Evolutionary conservation across 2,888 invertebrate genomes (phyloP), one percentile per base, ranked within the genome.

Genomic region (Lithophane socia): DNA sequence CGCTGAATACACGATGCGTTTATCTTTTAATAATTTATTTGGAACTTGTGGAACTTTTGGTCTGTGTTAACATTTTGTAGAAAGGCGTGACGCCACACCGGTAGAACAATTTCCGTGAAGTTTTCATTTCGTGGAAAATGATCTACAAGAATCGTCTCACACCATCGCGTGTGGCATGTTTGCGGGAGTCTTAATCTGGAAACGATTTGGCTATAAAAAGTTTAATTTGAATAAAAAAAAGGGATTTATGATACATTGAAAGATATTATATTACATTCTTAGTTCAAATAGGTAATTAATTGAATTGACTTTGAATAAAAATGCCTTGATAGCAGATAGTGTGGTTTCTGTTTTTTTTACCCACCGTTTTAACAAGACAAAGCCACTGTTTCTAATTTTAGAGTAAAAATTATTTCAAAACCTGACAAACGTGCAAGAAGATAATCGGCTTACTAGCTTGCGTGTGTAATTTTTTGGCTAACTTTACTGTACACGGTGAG

Each of bases 1-100:
- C 42, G 49, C 44, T 76, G 56, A 82, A 85, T 70, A 67, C n/a
- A 37, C 16, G 21, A 65, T 66, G 65, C 29, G 47, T 63, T 72
- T 54, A 21, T 13, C 13, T 61, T 60, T 75, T 24, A 61, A 73
- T 70, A 49, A 75, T 79, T 47, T 74, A 67, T 68, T 49, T 29
- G 12, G 37, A 63, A 12, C 13, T 37, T 49, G 60, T 10, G 3
- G n/a, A n/a, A n/a, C n/a, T n/a, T n/a, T n/a, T n/a, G n/a, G 8
- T 1, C 7, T 21, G 47, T 61, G 12, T 58, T 16, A 8, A n/a
- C 2, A 29, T 42, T 49, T 64, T 56, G 21, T 63, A n/a, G n/a
- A n/a, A n/a, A n/a, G n/a, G 37, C 37, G 37, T 5, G 5, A 37
- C 5, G 37, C 37, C 4, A 37, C 37, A 37, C 37, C 37, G 37